Evolutionary conservation across 2,113 vertebrate species (phyloP), one percentile per base, ranked within the genome.

Genomic region (Pipra filicauda): DNA sequence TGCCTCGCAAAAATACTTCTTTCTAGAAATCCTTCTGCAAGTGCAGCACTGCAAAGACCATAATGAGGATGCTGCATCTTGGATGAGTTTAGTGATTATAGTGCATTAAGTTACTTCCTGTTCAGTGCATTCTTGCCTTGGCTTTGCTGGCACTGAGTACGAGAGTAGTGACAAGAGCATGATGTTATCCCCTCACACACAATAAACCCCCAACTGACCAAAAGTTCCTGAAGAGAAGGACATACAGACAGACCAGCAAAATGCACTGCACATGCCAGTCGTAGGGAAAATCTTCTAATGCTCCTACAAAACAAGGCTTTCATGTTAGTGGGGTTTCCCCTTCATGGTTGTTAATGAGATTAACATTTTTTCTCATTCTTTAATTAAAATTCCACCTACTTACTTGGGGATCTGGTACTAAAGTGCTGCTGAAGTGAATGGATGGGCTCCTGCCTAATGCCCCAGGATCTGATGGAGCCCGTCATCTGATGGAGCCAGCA

Each of bases 381-480:
- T 83, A 91, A 88, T 94, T 92, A 92, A 95, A 94, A 93, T 95
- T 91, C 91, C 88, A 86, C 59, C 49, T 84, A 55, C 64, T 92
- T 74, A n/a, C 52, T 19, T 30, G 26, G 37, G 11, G 16, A 26
- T 26, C 58, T 91, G 66, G 57, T 91, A 23, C 70, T 79, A 41
- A 57, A 74, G 41, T 4, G 3, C 30, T 41, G 4, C 35, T 73
- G 64, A 52, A 37, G n/a, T 30, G 51, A 70, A 27, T 4, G n/a
- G 41, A 41, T 5, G 1, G 17, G 49, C 44, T 85, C 58, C 62
- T 72, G 61, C 54, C 70, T 67, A 11, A 8, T 67, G 62, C 43
- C 15, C 6, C 0, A 1, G 74, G 54, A 43, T 70, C 6, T 57
- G 57, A 20, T 46, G 49, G 58, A 88, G 21, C 69, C 46, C 0